Evolutionary conservation across 2,797 vertebrate species (phyloP), one percentile per base, ranked within the genome.

Genomic region (Intellagama lesueurii): DNA sequence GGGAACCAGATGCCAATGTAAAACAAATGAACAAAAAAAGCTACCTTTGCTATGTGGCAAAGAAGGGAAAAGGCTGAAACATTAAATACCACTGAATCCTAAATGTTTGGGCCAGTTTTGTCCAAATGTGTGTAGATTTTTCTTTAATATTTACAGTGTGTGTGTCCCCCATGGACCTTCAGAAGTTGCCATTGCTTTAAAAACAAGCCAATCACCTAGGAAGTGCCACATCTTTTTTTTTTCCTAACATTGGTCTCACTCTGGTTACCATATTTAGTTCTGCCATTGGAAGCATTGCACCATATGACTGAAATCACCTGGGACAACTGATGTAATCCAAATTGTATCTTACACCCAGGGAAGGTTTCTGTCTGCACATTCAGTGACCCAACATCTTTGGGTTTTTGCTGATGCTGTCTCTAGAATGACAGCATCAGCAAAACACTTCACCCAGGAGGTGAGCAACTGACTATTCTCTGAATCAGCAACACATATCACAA

Each of bases 241-340:
- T 40, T 40, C 40, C 60, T 0, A 80, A 60, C 64, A 4, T 68
- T 16, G 35, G 77, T 72, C 78, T 87, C 90, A 70, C 44, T 77
- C 49, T 64, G 12, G 87, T 92, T 93, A 94, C 88, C 94, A 86
- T 32, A 66, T 24, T 30, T 0, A 5, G 92, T 93, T 89, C 1
- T 88, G 91, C 83, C 88, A 86, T 4, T 0, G 0, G 30, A 56
- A 80, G 22, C n/a, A 28, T 60, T 91, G 69, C 92, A 90, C 7
- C 89, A n/a, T 89, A 81, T 7, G 90, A 81, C 82, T 47, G 80
- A 85, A 91, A 89, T 66, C 90, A 91, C 92, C 81, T 68, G 2
- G 76, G 90, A 88, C 52, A 0, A 85, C 0, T 77, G 47, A 69
- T 77, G 86, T 14, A 72, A 44, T 76, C 26, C 86, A 82, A 87